Conservation (phyloP, 1,140 invertebrate genomes). For the Ostrea denselamellosa region DNA sequence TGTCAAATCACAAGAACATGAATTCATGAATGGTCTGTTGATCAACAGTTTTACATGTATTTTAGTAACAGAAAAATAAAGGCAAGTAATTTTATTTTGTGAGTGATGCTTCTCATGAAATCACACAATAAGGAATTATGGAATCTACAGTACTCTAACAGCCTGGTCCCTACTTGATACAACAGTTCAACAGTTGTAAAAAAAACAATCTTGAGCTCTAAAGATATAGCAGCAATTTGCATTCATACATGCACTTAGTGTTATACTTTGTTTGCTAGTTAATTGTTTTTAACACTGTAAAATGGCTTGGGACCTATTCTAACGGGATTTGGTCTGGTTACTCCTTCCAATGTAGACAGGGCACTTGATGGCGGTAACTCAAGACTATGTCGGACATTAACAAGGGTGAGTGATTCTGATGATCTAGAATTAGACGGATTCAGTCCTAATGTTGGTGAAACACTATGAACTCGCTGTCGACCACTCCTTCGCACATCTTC, state of each 20-base stretch:
- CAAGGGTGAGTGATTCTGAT: constrained; percentile 36
- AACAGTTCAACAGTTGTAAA: background rate
- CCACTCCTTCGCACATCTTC: constrained; percentile 49
- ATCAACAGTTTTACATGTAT: no score
- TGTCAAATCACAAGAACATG: no score
- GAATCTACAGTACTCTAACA: no score
- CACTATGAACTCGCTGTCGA: constrained; percentile 52
- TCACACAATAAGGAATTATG: no score
- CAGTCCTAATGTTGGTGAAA: constrained; percentile 52
- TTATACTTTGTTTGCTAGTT: background rate
- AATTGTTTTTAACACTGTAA: constrained; percentile 68
- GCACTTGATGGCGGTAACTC: constrained; percentile 62
- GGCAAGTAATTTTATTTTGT: no score
- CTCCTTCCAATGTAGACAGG: constrained; percentile 48
- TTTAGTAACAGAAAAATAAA: no score
- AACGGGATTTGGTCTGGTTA: constrained; percentile 61
- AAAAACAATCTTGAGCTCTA: no score
- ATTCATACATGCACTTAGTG: no score
- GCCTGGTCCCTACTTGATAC: background rate
- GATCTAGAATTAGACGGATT: constrained; percentile 38
- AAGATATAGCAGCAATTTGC: no score
- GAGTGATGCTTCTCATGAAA: no score
- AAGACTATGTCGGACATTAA: constrained; percentile 66
- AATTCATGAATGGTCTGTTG: no score
- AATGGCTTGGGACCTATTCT: constrained; percentile 75